Base-by-base conservation (phyloP, 2,797 vertebrate genomes). In the Micromesistius poutassou region DNA sequence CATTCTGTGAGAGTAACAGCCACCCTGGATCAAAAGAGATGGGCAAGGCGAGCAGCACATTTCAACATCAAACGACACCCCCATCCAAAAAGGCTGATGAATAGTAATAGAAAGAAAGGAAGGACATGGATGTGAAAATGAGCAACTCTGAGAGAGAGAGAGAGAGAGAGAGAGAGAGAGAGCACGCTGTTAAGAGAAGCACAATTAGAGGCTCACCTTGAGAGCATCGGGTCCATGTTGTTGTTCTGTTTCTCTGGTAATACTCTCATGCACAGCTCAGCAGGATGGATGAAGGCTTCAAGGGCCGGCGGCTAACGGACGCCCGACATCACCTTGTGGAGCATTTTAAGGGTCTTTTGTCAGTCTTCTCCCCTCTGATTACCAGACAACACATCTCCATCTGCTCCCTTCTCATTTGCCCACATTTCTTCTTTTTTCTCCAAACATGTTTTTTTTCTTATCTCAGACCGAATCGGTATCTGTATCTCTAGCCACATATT, bases 201-300 rank as follows among this genome's bases (percentile, higher is more conserved):
- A 81, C 89, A 89, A 91, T 91, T 89, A 91, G 83, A 82, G 77
- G 68, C 73, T 88, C 83, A 84, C 84, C 86, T 86, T 89, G 82
- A 86, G 82, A 75, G 84, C 82, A 81, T 80, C 72, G 87, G 82
- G 82, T 79, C 62, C 79, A 16, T 42, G 40, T 78, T 83, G 86
- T 89, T 89, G 87, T 84, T 80, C 40, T 3, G 16, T 84, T 87
- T 90, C 74, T n/a, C 76, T 68, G 84, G 81, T 79, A 83, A 80
- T 82, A 84, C 89, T 89, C 85, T 76, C 80, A 79, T 78, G 28
- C 3, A 71, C 36, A 79, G 33, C 81, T 80, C 85, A 79, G 77
- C 25, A 0, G 84, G 85, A 86, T 77, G 82, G 81, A 87, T 84
- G 83, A 77, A 75, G 81, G 81, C 81, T 83, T 46, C 71, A 72